These are phyloP conservation scores for Porites cylindrica DNA, from an alignment of 92 coral and sea anemone species.

Conservation along the genomic window DNA sequence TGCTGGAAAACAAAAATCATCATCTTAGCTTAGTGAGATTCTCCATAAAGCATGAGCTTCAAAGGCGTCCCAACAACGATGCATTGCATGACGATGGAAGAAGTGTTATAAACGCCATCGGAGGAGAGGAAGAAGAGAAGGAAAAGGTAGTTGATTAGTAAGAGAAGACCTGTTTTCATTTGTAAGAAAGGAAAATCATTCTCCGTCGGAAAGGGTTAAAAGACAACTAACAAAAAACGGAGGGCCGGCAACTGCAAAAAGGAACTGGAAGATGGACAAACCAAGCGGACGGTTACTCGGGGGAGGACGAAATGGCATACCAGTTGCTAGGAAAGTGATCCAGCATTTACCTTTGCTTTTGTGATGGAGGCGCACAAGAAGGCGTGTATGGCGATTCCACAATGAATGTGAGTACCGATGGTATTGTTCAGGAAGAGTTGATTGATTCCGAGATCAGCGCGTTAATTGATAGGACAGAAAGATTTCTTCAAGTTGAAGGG, in stretches of 20 bases:
- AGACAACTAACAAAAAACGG: not conserved
- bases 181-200: not conserved
- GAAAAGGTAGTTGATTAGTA: not conserved
- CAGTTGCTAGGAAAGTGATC: not conserved
- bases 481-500: constrained; percentile 45
- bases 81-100: constrained; percentile 43
- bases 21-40: constrained; percentile 41
- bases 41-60: constrained; percentile 57
- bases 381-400: constrained; percentile 26
- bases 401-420: constrained; percentile 59
- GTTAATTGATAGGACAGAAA: constrained; percentile 62
- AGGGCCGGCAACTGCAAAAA: not conserved
- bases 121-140: not conserved
- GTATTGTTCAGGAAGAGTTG: constrained; percentile 50
- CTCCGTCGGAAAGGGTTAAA: not conserved
- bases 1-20: constrained; percentile 61
- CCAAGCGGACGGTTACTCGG: not conserved
- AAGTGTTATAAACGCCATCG: not conserved
- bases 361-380: not conserved
- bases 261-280: not conserved
- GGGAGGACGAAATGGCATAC: not conserved
- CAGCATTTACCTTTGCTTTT: not conserved
- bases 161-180: not conserved
- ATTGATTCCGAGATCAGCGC: constrained; percentile 71
- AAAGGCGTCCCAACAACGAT: constrained; percentile 56